Conservation (phyloP, 2,113 vertebrate genomes). For the Engystomops pustulosus region DNA sequence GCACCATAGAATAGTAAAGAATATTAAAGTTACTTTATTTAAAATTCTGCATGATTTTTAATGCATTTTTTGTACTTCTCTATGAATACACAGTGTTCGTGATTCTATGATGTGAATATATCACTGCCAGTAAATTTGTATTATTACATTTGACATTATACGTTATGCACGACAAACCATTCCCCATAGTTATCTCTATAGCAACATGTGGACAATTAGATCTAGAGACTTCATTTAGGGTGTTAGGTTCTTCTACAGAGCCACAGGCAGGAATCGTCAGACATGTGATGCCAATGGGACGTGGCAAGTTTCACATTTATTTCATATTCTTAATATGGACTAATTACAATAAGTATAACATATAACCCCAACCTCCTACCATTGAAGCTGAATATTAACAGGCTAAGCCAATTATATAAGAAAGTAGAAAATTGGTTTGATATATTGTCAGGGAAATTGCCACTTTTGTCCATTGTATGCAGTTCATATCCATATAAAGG, state of each 20-base stretch:
- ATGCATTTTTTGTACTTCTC: neutral
- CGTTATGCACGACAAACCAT: neutral
- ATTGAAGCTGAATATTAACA: too few relatives aligned
- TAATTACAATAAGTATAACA: neutral
- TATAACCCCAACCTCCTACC: too few relatives aligned
- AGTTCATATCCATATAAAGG: too few relatives aligned
- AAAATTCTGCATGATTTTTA: neutral
- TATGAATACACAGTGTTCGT: neutral
- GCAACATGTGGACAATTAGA: neutral
- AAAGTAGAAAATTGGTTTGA: too few relatives aligned
- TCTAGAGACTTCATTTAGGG: neutral
- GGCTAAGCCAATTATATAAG: too few relatives aligned
- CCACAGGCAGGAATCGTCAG: neutral
- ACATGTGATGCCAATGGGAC: neutral
- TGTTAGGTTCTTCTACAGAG: neutral
- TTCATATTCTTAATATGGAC: neutral
- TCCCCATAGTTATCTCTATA: constrained; percentile 5
- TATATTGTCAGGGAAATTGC: too few relatives aligned
- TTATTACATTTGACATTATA: constrained; percentile 12
- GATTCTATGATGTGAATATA: neutral
- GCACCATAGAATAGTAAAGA: neutral
- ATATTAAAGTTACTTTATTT: neutral
- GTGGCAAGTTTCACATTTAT: neutral
- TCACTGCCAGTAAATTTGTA: neutral
- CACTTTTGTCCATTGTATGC: too few relatives aligned